These are phyloP conservation scores for Seriola aureovittata DNA, from an alignment of 2,113 vertebrate genomes.

Conservation along the genomic window DNA sequence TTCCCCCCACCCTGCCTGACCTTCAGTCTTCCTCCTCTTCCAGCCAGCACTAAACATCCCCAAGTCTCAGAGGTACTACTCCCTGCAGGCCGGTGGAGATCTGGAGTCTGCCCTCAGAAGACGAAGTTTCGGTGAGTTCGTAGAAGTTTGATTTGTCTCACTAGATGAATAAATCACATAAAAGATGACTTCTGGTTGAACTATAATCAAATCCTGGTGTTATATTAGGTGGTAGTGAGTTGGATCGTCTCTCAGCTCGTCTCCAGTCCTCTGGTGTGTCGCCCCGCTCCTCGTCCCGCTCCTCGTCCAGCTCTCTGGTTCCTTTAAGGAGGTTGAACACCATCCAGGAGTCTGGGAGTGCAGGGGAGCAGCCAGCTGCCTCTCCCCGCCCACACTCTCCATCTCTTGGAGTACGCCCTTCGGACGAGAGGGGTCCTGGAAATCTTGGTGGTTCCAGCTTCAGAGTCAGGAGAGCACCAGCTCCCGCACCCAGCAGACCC, in stretches of 20 bases:
- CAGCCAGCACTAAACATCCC: slow-evolving; percentile 42
- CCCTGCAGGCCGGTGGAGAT: slow-evolving; percentile 73
- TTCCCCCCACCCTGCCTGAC: not conserved
- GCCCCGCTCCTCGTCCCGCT: slow-evolving; percentile 39
- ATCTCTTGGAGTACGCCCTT: not conserved
- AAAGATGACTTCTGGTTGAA: not conserved
- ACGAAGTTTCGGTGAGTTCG: slow-evolving; percentile 42
- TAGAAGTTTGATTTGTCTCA: not conserved
- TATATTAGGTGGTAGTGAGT: not conserved
- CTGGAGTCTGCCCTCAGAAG: slow-evolving; percentile 67
- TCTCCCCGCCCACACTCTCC: accelerated
- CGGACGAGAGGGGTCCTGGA: not conserved
- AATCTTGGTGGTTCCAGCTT: not conserved
- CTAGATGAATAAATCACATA: not conserved
- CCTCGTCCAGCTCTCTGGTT: slow-evolving; percentile 31
- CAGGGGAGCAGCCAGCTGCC: not conserved
- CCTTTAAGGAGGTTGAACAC: slow-evolving; percentile 45
- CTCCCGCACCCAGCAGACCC: slow-evolving; percentile 5
- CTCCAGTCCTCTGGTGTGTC: not conserved
- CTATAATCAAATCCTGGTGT: not conserved
- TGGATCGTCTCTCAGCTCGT: not conserved
- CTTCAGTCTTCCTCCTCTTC: not conserved
- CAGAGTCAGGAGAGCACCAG: slow-evolving; percentile 5
- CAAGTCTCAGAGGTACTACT: slow-evolving; percentile 72
- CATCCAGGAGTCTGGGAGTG: slow-evolving; percentile 22